phyloP scores from a whole-genome alignment of 2,113 vertebrate genomes.

The Hypanus sabinus region DNA sequence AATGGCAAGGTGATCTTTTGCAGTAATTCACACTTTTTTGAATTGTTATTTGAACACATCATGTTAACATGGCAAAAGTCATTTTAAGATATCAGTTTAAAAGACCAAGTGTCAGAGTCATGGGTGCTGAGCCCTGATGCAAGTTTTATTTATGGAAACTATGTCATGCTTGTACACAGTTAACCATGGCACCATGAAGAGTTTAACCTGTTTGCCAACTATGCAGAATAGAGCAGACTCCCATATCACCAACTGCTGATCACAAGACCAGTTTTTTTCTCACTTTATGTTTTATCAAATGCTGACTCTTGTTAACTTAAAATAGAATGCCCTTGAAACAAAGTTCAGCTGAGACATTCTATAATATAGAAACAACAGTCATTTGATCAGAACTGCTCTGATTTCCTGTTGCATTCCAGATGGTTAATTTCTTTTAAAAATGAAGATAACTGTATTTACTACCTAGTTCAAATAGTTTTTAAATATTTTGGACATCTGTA shows the following conservation, averaged over 20 bases:
- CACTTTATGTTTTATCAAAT: slow-evolving; percentile 46
- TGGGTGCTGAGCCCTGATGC: not conserved
- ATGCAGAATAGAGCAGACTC: not conserved
- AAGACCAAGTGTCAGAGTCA: not conserved
- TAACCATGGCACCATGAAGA: slow-evolving; percentile 2
- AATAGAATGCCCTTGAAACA: slow-evolving; percentile 51
- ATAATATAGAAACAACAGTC: not conserved
- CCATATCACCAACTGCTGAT: slow-evolving; percentile 39
- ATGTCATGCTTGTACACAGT: not conserved
- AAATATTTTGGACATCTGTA: not conserved
- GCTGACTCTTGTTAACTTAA: slow-evolving; percentile 54
- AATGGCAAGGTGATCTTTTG: not conserved
- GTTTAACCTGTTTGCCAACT: slow-evolving; percentile 13
- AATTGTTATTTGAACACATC: not conserved
- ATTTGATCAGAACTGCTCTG: not conserved
- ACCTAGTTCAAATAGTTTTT: not conserved
- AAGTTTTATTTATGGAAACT: slow-evolving; percentile 29
- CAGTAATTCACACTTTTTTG: not conserved
- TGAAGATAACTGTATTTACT: too few species aligned
- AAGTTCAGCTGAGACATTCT: slow-evolving; percentile 40
- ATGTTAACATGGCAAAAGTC: not conserved
- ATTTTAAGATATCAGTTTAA: not conserved
- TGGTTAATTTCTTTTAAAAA: not conserved
- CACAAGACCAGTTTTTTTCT: slow-evolving; percentile 38
- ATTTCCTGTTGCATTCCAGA: not conserved